phyloP scores from a whole-genome alignment of 2,113 vertebrate species.

The Aleadryas rufinucha region DNA sequence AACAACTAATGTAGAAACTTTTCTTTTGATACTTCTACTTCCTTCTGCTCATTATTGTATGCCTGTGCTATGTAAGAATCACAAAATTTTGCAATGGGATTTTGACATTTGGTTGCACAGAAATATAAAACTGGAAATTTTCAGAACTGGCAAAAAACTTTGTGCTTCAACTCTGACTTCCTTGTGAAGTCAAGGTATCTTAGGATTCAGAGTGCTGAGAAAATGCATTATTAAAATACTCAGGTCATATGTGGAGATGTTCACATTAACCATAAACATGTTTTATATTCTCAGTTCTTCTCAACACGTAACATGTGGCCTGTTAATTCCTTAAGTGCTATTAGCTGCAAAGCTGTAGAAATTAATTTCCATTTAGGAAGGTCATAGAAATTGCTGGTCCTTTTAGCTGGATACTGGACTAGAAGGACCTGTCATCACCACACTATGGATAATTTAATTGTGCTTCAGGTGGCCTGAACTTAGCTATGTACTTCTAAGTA shows the following conservation, averaged over 20 bases:
- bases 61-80: background rate
- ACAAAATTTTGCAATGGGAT: background rate
- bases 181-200: background rate
- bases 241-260: background rate
- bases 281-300: background rate
- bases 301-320: background rate
- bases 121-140: background rate
- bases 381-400: background rate
- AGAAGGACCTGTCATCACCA: background rate
- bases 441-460: background rate
- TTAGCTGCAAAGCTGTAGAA: background rate
- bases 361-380: background rate
- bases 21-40: background rate
- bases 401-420: background rate
- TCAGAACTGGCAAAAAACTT: background rate
- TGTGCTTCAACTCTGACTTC: background rate
- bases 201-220: background rate
- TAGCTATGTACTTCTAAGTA: background rate
- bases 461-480: background rate
- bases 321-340: background rate
- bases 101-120: background rate
- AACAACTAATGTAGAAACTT: background rate
- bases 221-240: background rate
- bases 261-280: background rate
- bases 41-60: background rate